Percentiles rank a stretch among this genome's conserved stretches.
Conservation (phyloP, 2,113 vertebrate species). For the Cinclus mexicanus region DNA sequence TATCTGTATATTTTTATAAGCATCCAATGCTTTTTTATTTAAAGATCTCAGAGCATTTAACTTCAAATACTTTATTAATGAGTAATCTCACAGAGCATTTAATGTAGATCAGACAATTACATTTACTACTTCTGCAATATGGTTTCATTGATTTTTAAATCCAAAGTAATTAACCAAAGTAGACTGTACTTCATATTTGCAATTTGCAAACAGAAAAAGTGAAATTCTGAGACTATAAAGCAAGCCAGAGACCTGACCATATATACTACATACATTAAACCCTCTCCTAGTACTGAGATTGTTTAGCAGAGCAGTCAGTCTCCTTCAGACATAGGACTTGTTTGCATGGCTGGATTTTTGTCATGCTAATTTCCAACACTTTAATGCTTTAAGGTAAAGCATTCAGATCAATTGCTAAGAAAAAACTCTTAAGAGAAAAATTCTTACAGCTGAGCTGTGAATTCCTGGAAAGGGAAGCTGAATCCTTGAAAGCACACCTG, state of each 20-base stretch:
- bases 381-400: neutral
- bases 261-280: neutral
- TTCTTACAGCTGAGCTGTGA: neutral
- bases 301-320: neutral
- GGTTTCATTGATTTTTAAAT: neutral
- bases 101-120: neutral
- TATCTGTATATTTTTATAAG: neutral
- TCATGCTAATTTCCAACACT: neutral
- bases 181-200: neutral
- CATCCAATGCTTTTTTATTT: neutral
- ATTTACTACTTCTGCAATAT: neutral
- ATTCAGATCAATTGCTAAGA: neutral
- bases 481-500: slow-evolving; percentile 20
- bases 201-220: neutral
- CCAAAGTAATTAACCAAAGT: neutral
- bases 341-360: slow-evolving; percentile 8
- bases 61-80: slow-evolving; percentile 15
- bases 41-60: neutral
- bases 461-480: slow-evolving; percentile 18
- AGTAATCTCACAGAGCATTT: neutral
- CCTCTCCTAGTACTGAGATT: neutral
- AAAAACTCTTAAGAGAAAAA: neutral
- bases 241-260: neutral
- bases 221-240: neutral
- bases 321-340: neutral